Conservation (phyloP, 2,797 vertebrate genomes). For the Fratercula arctica region DNA sequence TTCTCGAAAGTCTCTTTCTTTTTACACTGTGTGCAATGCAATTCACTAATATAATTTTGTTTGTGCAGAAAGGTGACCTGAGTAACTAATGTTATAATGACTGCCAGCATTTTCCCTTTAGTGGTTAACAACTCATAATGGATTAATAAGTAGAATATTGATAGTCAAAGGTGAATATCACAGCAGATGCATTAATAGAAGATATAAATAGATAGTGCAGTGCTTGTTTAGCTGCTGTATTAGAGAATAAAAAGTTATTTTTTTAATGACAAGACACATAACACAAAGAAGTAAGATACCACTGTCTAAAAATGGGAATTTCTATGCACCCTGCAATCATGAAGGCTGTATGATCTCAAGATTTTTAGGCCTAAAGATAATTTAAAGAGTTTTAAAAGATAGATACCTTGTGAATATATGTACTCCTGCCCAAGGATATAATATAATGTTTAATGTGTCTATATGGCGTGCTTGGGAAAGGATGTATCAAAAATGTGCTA, state of each 20-base stretch:
- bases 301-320: background rate
- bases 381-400: background rate
- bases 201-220: background rate
- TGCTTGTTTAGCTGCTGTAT: background rate
- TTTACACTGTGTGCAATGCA: background rate
- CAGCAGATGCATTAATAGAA: background rate
- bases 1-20: background rate
- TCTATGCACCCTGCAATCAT: background rate
- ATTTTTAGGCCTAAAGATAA: background rate
- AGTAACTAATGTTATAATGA: background rate
- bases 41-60: background rate
- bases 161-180: background rate
- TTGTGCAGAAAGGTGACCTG: background rate
- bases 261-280: background rate
- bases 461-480: background rate
- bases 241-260: background rate
- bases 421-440: background rate
- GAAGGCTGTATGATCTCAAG: background rate
- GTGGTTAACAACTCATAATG: background rate
- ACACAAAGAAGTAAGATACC: background rate
- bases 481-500: background rate
- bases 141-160: background rate
- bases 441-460: background rate
- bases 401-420: background rate
- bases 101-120: background rate